Conservation (phyloP, 2,888 invertebrate genomes). For the Glyphotaelius pellucidus region DNA sequence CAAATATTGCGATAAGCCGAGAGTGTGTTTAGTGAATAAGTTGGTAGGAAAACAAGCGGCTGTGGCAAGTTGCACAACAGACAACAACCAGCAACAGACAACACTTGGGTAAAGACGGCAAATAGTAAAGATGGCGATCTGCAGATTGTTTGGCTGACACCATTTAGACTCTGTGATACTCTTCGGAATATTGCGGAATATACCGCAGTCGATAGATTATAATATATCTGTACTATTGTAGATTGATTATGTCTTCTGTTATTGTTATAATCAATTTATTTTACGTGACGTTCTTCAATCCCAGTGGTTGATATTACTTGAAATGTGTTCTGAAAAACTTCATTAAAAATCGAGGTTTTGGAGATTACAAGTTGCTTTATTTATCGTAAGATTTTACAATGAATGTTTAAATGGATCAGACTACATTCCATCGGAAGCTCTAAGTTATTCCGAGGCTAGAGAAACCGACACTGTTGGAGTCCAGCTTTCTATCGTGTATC, state of each 20-base stretch:
- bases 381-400: no score
- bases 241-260: not conserved
- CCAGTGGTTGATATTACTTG: no score
- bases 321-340: no score
- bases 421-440: no score
- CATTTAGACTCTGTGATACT: not conserved
- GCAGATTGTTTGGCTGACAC: not conserved
- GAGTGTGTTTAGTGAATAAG: not conserved
- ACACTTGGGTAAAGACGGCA: not conserved
- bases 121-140: not conserved
- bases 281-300: not conserved
- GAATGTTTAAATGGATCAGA: no score
- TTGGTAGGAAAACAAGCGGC: not conserved
- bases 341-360: no score
- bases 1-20: constrained; percentile 2
- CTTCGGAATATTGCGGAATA: not conserved
- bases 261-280: not conserved
- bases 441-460: no score
- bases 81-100: not conserved
- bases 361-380: no score
- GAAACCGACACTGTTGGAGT: no score
- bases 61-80: not conserved
- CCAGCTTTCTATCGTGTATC: no score
- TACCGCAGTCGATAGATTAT: not conserved
- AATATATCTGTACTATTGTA: no score